Evolutionary conservation across 1,140 invertebrate species (phyloP), one percentile per base, ranked within the genome.

Genomic region (Asbolus verrucosus): DNA sequence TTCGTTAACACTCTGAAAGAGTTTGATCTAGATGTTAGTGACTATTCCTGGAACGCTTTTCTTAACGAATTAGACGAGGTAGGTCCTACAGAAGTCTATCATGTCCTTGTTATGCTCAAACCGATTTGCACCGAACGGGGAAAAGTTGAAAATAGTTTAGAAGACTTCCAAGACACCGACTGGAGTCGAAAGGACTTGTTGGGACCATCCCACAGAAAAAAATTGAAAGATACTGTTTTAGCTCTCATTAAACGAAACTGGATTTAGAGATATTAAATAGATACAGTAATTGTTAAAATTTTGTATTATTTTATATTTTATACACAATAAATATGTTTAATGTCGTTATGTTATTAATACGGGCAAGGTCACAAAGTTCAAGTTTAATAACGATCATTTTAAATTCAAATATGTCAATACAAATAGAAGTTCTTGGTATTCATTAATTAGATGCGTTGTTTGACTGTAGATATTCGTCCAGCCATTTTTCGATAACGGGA

Each of bases 401-500:
- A 8, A 27, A 4, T 27, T 27, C 8, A 27, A n/a, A 27, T 27
- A 38, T 2, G 13, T 41, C 39, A 41, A 41, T 15, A 41, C 33
- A 11, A 36, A 6, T 36, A 9, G 2, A 41, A 41, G 13, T 41
- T 8, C 2, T 6, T 38, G 11, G 5, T 6, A 38, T 38, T 4
- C 3, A 18, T 41, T 41, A 41, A 15, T 41, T 41, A 4, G 39
- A 39, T n/a, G 38, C 60, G 24, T 78, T 69, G 50, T 80, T 80
- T 3, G 27, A 54, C 63, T 74, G 70, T 9, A 85, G 68, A 74
- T 88, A 89, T 0, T 82, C 73, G 33, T 87, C 84, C 1, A 92
- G 78, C 90, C 90, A 92, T 8, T 83, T 73, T 69, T 89, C 86
- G 50, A 92, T 91, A 1, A 89, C 84, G 0, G 89, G 90, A 0